These are phyloP conservation scores for Daktulosphaira vitifoliae DNA, from an alignment of 1,140 invertebrate genomes.

Conservation along the genomic window DNA sequence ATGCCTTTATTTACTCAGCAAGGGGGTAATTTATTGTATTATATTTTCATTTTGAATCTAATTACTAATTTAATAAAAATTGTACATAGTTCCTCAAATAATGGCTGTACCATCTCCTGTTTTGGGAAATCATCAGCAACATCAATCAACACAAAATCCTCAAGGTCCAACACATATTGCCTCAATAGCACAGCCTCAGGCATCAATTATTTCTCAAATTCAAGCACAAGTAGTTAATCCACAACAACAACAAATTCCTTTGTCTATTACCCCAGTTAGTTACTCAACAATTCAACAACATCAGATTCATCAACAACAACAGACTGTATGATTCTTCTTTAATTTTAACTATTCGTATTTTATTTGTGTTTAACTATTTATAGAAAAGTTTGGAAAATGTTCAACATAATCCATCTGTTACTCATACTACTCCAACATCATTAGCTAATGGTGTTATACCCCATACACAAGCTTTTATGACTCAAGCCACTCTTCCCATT, in stretches of 20 bases:
- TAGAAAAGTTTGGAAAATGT: constrained; percentile 29
- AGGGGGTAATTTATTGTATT: background rate
- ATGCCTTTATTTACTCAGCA: constrained; percentile 29
- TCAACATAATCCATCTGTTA: constrained; percentile 23
- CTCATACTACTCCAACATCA: constrained; percentile 27
- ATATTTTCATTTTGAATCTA: background rate
- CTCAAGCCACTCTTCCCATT: constrained; percentile 29
- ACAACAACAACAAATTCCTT: constrained; percentile 27
- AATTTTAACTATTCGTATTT: background rate
- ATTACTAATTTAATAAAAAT: too few species aligned
- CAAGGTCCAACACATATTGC: constrained; percentile 17
- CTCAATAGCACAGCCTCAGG: constrained; percentile 15
- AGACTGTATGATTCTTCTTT: constrained; percentile 5
- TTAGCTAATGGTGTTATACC: constrained; percentile 34
- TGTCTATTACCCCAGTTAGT: constrained; percentile 17
- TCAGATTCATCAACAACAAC: constrained; percentile 23
- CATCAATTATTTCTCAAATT: constrained; percentile 22
- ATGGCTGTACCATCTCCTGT: constrained; percentile 24
- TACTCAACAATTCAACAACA: constrained; percentile 27
- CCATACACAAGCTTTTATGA: constrained; percentile 43
- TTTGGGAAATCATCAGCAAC: constrained; percentile 15
- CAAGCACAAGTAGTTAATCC: constrained; percentile 22
- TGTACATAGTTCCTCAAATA: constrained; percentile 14
- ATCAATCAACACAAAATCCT: constrained; percentile 8
- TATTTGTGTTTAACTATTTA: background rate